A percentile compares a stretch with the other conserved stretches of the same genome.
phyloP scores from a whole-genome alignment of 2,888 invertebrate species.

The Tetheella fluctuosa region DNA sequence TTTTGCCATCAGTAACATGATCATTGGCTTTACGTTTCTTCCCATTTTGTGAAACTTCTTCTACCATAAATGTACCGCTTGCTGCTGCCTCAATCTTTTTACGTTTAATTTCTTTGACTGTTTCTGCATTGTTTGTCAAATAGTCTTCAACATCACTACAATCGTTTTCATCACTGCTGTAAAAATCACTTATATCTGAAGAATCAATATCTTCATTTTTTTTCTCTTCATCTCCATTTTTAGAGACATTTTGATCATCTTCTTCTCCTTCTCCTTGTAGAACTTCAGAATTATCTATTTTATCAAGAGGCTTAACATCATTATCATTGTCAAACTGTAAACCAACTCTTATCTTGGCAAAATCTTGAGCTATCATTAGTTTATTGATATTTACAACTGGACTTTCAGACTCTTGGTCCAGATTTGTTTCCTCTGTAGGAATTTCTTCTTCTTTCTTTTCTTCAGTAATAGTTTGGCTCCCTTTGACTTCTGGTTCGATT shows the following conservation, averaged over 20 bases:
- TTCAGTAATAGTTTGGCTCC: constrained; percentile 34
- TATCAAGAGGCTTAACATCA: constrained; percentile 85
- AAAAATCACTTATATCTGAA: constrained; percentile 87
- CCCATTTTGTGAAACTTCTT: constrained; percentile 74
- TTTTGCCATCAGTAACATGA: constrained; percentile 61
- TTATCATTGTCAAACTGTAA: constrained; percentile 87
- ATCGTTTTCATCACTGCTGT: constrained; percentile 86
- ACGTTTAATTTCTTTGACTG: constrained; percentile 75
- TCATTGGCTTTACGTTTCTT: constrained; percentile 58
- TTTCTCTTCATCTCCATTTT: constrained; percentile 47
- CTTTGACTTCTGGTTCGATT: constrained; percentile 45
- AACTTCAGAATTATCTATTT: constrained; percentile 71
- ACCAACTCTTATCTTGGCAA: constrained; percentile 90
- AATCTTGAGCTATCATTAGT: constrained; percentile 89
- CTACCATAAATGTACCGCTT: constrained; percentile 81
- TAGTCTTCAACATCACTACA: constrained; percentile 81
- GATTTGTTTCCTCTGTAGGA: constrained; percentile 54
- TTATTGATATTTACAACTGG: constrained; percentile 68
- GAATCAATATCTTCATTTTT: constrained; percentile 81
- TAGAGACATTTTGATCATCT: constrained; percentile 53
- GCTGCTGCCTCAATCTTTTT: constrained; percentile 80
- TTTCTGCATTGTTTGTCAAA: constrained; percentile 73
- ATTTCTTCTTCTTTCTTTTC: constrained; percentile 50
- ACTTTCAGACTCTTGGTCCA: constrained; percentile 53
- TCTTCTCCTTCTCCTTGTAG: constrained; percentile 73